Conservation (phyloP, 2,888 invertebrate species). For the Caenorhabditis sp. region DNA sequence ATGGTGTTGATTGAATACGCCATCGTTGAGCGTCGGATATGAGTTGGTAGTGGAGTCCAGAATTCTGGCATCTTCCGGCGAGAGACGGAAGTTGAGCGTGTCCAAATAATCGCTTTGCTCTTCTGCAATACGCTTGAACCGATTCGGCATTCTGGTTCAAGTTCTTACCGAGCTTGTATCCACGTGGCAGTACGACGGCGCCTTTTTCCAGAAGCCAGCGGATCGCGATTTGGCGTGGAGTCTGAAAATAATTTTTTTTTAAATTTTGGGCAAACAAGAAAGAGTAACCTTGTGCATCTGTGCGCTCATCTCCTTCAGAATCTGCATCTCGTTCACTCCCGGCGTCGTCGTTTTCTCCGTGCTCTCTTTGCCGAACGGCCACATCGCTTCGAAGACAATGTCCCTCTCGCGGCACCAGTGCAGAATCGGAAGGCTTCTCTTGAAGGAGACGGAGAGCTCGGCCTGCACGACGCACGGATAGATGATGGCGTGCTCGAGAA, state of each 20-base stretch:
- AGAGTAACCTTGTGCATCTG: conserved; percentile 59
- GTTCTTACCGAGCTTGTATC: conserved; percentile 62
- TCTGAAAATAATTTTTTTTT: conserved; percentile 55
- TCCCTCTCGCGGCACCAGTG: conserved; percentile 81
- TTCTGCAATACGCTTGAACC: not conserved
- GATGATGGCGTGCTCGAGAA: conserved; percentile 83
- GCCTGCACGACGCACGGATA: conserved; percentile 87
- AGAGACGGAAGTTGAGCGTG: conserved; percentile 78
- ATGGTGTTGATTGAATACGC: not conserved
- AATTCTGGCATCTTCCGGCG: conserved; percentile 69
- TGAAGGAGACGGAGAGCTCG: conserved; percentile 80
- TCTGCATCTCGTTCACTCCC: conserved; percentile 37
- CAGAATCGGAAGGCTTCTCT: not conserved
- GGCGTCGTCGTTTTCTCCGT: conserved; percentile 61
- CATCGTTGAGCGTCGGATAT: not conserved
- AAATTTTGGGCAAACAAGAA: no score
- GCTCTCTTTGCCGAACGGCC: conserved; percentile 58
- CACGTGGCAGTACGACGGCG: conserved; percentile 80
- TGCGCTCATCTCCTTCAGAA: conserved; percentile 55
- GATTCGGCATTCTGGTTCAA: not conserved
- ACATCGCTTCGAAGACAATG: conserved; percentile 64
- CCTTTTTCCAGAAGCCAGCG: conserved; percentile 80
- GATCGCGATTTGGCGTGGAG: conserved; percentile 79
- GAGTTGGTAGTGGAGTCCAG: conserved; percentile 10
- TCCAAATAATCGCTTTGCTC: conserved; percentile 77